These are phyloP conservation scores for Melanotaenia pygmaea DNA, from an alignment of 2,797 vertebrate genomes.

Conservation along the genomic window DNA sequence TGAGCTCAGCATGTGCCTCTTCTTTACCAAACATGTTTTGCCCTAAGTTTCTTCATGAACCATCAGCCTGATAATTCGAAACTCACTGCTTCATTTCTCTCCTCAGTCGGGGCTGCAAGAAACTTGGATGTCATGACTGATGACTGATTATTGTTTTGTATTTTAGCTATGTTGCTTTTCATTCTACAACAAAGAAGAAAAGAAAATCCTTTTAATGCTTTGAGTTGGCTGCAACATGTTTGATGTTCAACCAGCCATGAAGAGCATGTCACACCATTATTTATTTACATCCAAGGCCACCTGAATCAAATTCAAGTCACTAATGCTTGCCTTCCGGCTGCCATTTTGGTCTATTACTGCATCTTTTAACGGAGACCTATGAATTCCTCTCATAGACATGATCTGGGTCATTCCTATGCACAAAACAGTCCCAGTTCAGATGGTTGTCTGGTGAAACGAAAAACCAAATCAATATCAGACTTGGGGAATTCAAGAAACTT, in stretches of 20 bases:
- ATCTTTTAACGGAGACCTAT: background rate
- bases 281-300: background rate
- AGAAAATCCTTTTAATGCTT: background rate
- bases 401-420: background rate
- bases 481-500: background rate
- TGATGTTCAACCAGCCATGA: background rate
- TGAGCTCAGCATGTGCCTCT: too few relatives aligned
- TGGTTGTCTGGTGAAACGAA: too few relatives aligned
- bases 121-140: background rate
- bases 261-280: background rate
- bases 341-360: background rate
- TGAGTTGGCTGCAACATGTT: too few relatives aligned
- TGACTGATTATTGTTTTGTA: too few relatives aligned
- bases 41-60: background rate
- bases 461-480: background rate
- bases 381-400: background rate
- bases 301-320: background rate
- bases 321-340: background rate
- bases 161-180: too few relatives aligned
- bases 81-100: background rate
- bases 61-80: background rate
- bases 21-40: too few relatives aligned
- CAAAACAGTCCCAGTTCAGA: background rate
- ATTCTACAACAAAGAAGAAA: background rate
- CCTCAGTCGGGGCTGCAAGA: background rate